phyloP scores from a whole-genome alignment of 2,888 invertebrate genomes.

The Ormyrus pomaceus region DNA sequence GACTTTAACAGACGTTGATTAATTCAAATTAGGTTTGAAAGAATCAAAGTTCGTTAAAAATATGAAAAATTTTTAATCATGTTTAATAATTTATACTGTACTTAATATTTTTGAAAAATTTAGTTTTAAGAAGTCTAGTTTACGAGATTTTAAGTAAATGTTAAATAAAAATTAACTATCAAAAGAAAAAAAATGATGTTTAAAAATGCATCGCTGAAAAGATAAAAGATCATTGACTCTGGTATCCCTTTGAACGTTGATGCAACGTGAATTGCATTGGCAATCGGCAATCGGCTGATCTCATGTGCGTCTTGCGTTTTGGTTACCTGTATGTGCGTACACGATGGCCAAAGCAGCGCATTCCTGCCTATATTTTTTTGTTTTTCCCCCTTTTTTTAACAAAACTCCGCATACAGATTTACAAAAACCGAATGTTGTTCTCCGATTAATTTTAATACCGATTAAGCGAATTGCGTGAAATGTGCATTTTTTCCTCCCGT shows the following conservation, averaged over 20 bases:
- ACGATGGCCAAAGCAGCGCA: slow-evolving; percentile 55
- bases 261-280: slow-evolving; percentile 61
- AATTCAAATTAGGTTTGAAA: background rate
- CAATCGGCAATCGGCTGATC: slow-evolving; percentile 62
- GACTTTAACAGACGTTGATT: background rate
- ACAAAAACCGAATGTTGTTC: slow-evolving; percentile 54
- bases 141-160: background rate
- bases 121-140: slow-evolving; percentile 22
- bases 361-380: slow-evolving; percentile 52
- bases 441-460: slow-evolving; percentile 44
- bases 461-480: slow-evolving; percentile 15
- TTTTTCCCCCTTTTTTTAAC: slow-evolving; percentile 34
- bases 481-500: slow-evolving; percentile 44
- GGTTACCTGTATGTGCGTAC: slow-evolving; percentile 50
- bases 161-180: background rate
- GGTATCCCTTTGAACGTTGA: slow-evolving; percentile 55
- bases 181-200: slow-evolving; percentile 20
- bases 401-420: slow-evolving; percentile 43
- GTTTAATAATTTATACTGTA: slow-evolving; percentile 6
- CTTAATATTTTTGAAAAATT: slow-evolving; percentile 7
- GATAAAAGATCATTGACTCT: slow-evolving; percentile 39
- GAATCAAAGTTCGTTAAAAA: background rate
- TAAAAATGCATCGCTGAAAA: background rate
- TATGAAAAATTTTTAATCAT: background rate
- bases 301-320: slow-evolving; percentile 58